A percentile compares a stretch with the other conserved stretches of the same genome.
phyloP scores from a whole-genome alignment of 2,888 invertebrate genomes.

The Cheilosia variabilis region DNA sequence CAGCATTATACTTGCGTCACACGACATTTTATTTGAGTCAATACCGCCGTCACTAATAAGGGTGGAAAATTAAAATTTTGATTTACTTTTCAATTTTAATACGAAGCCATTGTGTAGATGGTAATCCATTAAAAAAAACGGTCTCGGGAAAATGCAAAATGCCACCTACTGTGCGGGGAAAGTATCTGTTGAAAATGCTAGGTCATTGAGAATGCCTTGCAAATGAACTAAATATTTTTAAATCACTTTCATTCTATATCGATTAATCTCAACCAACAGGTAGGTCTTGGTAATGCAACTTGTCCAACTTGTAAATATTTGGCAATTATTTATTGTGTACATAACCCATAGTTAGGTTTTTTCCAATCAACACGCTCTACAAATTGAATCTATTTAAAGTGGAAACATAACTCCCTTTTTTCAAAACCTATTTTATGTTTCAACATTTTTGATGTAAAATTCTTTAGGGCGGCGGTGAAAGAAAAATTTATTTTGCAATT shows the following conservation, averaged over 20 bases:
- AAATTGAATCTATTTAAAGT: too few relatives aligned
- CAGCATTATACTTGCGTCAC: not conserved
- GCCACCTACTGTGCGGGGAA: not conserved
- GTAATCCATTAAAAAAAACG: conserved; percentile 31
- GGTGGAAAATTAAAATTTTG: conserved; percentile 30
- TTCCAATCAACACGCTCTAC: too few relatives aligned
- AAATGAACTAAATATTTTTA: conserved; percentile 29
- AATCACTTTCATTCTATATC: conserved; percentile 63
- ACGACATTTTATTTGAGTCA: conserved; percentile 63
- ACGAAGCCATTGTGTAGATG: conserved; percentile 11
- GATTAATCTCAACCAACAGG: conserved; percentile 48
- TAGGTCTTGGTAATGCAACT: too few relatives aligned
- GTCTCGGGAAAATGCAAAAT: not conserved
- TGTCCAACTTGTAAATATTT: too few relatives aligned
- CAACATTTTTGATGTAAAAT: too few relatives aligned
- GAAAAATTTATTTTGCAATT: too few relatives aligned
- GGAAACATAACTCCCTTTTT: too few relatives aligned
- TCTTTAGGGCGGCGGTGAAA: too few relatives aligned
- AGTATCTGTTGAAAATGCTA: conserved; percentile 30
- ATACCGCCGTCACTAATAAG: conserved; percentile 48
- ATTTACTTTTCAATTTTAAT: not conserved
- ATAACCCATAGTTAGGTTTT: too few relatives aligned
- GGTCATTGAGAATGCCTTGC: conserved; percentile 25
- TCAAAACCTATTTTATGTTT: too few relatives aligned
- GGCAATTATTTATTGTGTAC: too few relatives aligned